These are phyloP conservation scores for Strigamia maritima DNA, from an alignment of 2,888 invertebrate species.

Conservation along the genomic window DNA sequence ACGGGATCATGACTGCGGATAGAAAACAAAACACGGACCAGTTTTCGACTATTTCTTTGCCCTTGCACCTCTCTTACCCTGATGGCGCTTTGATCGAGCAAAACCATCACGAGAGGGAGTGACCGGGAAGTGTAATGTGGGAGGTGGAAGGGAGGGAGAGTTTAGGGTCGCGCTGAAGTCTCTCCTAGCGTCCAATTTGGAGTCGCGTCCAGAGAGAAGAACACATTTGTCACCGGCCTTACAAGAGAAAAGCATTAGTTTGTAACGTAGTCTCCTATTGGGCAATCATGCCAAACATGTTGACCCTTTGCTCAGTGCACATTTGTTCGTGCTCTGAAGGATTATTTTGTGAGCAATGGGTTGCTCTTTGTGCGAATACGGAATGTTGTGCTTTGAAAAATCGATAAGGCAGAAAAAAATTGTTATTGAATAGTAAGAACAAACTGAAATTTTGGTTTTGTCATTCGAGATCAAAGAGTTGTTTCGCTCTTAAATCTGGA, in stretches of 20 bases:
- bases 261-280: constrained; percentile 35
- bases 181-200: constrained; percentile 30
- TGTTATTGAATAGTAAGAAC: neutral
- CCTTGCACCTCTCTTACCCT: neutral
- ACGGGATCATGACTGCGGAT: neutral
- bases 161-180: neutral
- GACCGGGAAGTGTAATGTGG: neutral
- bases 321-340: constrained; percentile 5
- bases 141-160: neutral
- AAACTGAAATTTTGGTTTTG: neutral
- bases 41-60: neutral
- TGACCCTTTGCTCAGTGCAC: constrained; percentile 34
- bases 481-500: neutral
- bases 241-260: constrained; percentile 39
- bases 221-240: constrained; percentile 37
- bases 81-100: neutral
- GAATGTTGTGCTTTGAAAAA: neutral
- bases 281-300: constrained; percentile 28
- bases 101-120: neutral
- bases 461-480: neutral
- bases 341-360: constrained; percentile 9
- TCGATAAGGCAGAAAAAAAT: neutral
- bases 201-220: constrained; percentile 2
- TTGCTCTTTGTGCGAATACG: neutral
- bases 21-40: constrained; percentile 5